phyloP scores from a whole-genome alignment of 2,113 vertebrate species.

The zebrafish (Danio rerio) region GRCz12tu NC_133184.1:39487501-39488000 shows the following conservation, averaged over 20 bases:
- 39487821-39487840: not conserved
- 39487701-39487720: not conserved
- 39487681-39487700: not conserved
- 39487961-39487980: no score
- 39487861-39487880: no score
- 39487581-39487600: not conserved
- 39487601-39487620: not conserved
- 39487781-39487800: not conserved
- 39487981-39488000: no score
- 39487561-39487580: no score
- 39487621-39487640: not conserved
- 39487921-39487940: no score
- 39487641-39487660: not conserved
- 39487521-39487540: no score
- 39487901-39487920: no score
- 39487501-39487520: no score
- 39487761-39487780: not conserved
- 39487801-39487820: not conserved
- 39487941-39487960: no score
- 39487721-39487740: not conserved
- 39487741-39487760: not conserved
- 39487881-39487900: no score
- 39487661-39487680: not conserved
- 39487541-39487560: not conserved
- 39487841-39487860: not conserved